A percentile compares a stretch with the other conserved stretches of the same genome.
These are phyloP conservation scores for Microtus richardsoni DNA, from an alignment of 2,113 vertebrate genomes.

Conservation along the genomic window DNA sequence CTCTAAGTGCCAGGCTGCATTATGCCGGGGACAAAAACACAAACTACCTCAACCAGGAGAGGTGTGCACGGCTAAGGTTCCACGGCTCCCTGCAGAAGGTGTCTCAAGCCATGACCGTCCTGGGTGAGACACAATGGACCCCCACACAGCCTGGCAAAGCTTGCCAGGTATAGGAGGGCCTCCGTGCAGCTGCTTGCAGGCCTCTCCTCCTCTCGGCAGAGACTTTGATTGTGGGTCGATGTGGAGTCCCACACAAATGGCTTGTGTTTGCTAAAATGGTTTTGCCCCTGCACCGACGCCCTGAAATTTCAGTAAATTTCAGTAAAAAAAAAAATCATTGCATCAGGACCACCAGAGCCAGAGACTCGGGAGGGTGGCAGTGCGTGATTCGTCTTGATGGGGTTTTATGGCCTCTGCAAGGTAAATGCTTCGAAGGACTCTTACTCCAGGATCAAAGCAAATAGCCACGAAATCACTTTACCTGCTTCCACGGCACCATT, in stretches of 20 bases:
- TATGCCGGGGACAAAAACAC: slow-evolving; percentile 75
- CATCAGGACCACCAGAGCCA: slow-evolving; percentile 57
- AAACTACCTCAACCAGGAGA: slow-evolving; percentile 54
- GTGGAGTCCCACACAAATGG: slow-evolving; percentile 61
- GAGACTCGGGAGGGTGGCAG: slow-evolving; percentile 52
- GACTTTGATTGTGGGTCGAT: slow-evolving; percentile 68
- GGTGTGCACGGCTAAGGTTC: slow-evolving; percentile 11
- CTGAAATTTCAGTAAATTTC: slow-evolving; percentile 73
- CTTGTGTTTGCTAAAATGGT: slow-evolving; percentile 68
- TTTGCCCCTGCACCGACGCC: slow-evolving; percentile 67
- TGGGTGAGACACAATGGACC: slow-evolving; percentile 47
- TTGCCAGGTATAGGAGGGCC: not conserved
- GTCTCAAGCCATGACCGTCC: slow-evolving; percentile 32
- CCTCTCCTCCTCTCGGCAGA: slow-evolving; percentile 9
- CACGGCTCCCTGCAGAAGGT: slow-evolving; percentile 43
- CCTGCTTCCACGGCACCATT: slow-evolving; percentile 59
- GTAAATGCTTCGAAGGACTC: slow-evolving; percentile 73
- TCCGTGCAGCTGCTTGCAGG: not conserved
- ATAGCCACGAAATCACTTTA: slow-evolving; percentile 67
- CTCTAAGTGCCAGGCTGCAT: slow-evolving; percentile 76
- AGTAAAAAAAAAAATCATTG: not conserved
- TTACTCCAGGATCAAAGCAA: slow-evolving; percentile 70
- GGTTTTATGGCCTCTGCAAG: slow-evolving; percentile 74
- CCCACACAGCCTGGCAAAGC: not conserved
- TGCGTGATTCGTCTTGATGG: slow-evolving; percentile 67